Evolutionary conservation across 1,140 invertebrate genomes (phyloP).

Genomic region (Brachionus manjavacas): DNA sequence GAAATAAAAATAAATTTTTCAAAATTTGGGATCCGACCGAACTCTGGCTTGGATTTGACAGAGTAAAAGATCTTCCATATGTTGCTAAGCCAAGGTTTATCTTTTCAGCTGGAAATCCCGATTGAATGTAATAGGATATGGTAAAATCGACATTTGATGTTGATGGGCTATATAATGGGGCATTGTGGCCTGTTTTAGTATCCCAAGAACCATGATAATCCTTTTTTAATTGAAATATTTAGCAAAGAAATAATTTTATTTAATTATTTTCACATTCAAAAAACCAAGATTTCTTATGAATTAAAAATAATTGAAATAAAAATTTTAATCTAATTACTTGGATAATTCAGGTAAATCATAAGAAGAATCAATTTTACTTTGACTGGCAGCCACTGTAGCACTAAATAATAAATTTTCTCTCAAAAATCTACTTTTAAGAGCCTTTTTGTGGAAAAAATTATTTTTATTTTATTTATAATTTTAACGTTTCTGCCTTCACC

Average conservation of each 20-base stretch:
- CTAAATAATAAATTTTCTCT: constrained; percentile 45
- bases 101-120: constrained; percentile 75
- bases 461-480: too few species aligned
- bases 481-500: neutral
- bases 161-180: neutral
- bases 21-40: constrained; percentile 83
- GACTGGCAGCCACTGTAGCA: constrained; percentile 46
- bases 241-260: too few species aligned
- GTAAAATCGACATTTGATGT: constrained; percentile 47
- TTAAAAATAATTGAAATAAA: neutral
- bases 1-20: constrained; percentile 48
- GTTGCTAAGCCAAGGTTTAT: constrained; percentile 77
- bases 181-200: neutral
- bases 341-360: constrained; percentile 72
- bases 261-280: neutral
- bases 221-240: constrained; percentile 51
- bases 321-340: constrained; percentile 54
- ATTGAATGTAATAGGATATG: constrained; percentile 66
- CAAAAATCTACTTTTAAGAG: constrained; percentile 8
- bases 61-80: constrained; percentile 77
- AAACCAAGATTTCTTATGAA: constrained; percentile 1
- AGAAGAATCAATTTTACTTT: constrained; percentile 52
- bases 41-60: constrained; percentile 75
- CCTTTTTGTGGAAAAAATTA: constrained; percentile 55
- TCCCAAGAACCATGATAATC: constrained; percentile 40